Base-by-base conservation (phyloP, 2,113 vertebrate species). In the Oreochromis niloticus region DNA sequence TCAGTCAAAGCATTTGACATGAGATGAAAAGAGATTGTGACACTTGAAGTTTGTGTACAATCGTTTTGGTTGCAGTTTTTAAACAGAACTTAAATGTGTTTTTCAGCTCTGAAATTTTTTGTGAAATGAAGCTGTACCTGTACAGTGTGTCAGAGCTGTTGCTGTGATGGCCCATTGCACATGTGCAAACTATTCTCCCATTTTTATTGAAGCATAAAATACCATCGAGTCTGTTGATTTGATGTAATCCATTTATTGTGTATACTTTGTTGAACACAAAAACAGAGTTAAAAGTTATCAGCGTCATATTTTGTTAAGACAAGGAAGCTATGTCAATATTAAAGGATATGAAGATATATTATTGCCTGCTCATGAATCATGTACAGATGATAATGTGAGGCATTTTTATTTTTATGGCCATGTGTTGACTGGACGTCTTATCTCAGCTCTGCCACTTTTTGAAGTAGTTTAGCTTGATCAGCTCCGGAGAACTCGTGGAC, bases 41-140 rank as follows among this genome's bases (percentile, higher is more conserved):
- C 2, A 0, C 16, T 63, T 1, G 30, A 63, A 34, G 30, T 10
- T 63, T 63, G 59, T 2, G 30, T 63, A 92, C 93, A 93, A 22
- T 41, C 91, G 92, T 88, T 92, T 88, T 88, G 88, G 85, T 86
- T 79, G 85, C 86, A 84, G 92, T 90, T 87, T 86, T 41, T 55
- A 63, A 39, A 91, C 89, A 87, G 91, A 85, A 66, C 93, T 68
- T 68, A 41, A 66, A 41, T 41, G 19, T 68, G 63, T 39, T 68
- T 68, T 68, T 41, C 66, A 27, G 2, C 13, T 9, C 66, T 43
- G 85, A 94, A 91, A 94, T 84, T 82, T 97, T 87, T 82, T 97
- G 96, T 97, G 97, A 97, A 96, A 94, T 96, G 96, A 97, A 96
- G 96, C 96, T 97, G 96, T 95, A 95, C 94, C 90, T 96, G 95